Evolutionary conservation across 2,888 invertebrate species (phyloP), one percentile per base, ranked within the genome.

Genomic region (Drosophila picticornis): DNA sequence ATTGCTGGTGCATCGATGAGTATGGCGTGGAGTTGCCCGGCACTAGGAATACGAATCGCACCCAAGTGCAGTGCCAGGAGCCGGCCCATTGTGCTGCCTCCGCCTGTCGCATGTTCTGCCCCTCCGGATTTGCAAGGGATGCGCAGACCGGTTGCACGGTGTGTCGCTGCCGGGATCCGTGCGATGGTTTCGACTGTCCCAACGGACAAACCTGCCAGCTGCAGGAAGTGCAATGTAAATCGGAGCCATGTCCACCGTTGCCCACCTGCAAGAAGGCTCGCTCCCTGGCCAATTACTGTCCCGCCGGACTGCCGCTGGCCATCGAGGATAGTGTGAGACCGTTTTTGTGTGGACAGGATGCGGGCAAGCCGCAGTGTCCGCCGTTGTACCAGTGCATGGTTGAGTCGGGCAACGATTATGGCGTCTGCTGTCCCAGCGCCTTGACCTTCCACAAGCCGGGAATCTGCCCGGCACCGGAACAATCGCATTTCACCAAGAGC

Each of bases 31-130:
- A 97, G 94, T 91, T 96, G 22, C 95, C 96, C 4, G 97, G 97
- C 53, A 97, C 97, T 0, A 95, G 96, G 0, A 92, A 91, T 51
- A 75, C 81, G 16, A 92, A 83, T 7, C 86, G 91, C 0, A 70
- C 86, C 0, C 75, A 76, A 16, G 92, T 93, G 0, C 84, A 75
- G 22, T 93, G 93, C 36, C 65, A 65, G 38, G 93, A 93, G 53
- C 96, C 96, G 0, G 95, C 95, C 36, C 94, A 96, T 2, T 97
- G 97, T 90, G 95, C 96, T 0, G 96, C 96, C 0, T 96, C 96
- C 83, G 96, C 96, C 1, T 97, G 97, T 89, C 95, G 97, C 50
- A 97, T 97, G 97, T 95, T 97, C 76, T 97, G 97, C 84, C 96
- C 97, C 0, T 95, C 97, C 67, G 97, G 97, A 43, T 97, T 97